Percentiles rank a stretch among this genome's conserved stretches.
Conservation (phyloP, 2,113 vertebrate species). For the Dasyprocta punctata region DNA sequence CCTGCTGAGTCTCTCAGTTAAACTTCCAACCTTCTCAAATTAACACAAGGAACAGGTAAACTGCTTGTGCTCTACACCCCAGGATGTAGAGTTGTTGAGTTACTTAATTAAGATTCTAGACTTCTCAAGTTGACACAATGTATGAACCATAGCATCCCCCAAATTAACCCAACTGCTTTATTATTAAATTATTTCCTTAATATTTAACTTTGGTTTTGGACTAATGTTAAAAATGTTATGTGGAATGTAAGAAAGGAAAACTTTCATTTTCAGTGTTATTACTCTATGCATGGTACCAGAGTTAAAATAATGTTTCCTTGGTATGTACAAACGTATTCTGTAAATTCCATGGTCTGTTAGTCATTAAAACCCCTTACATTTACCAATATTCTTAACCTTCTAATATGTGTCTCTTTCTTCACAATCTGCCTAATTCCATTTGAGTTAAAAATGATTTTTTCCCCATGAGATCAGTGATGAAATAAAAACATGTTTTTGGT, state of each 20-base stretch:
- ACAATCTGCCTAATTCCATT: background rate
- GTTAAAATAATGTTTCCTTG: constrained; percentile 9
- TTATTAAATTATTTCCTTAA: background rate
- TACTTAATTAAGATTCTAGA: no score
- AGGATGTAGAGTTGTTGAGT: no score
- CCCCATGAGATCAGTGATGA: background rate
- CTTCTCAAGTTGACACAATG: no score
- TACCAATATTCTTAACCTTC: background rate
- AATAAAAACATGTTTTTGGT: constrained; percentile 37
- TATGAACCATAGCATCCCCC: no score
- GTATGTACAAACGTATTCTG: background rate
- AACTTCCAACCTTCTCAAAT: no score
- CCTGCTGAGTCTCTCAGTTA: no score
- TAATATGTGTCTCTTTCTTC: constrained; percentile 1
- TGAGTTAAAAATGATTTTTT: constrained; percentile 8
- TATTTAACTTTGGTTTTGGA: background rate
- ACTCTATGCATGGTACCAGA: background rate
- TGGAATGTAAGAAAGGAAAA: constrained; percentile 25
- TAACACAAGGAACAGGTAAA: no score
- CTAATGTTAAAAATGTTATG: background rate
- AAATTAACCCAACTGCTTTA: background rate
- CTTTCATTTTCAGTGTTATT: background rate
- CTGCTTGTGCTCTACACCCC: no score
- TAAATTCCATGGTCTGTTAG: background rate
- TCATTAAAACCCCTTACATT: background rate